Base-by-base conservation (phyloP, 1,140 invertebrate genomes). In the Achroia grisella region DNA sequence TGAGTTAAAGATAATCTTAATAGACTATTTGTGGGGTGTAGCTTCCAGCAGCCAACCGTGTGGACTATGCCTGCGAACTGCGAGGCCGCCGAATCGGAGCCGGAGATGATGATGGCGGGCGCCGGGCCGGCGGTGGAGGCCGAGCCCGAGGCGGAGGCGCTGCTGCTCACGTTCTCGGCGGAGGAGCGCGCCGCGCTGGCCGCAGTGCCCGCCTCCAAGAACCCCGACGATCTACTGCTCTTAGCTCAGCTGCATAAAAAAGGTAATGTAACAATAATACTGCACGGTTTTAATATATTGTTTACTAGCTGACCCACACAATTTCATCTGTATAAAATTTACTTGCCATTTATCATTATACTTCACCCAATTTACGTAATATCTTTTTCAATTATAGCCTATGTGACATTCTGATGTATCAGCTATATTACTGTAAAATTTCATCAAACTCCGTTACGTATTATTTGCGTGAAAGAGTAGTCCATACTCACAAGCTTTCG, bases 181-280 rank as follows among this genome's bases (percentile, higher is more conserved):
- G 89, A 90, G 32, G 92, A 94, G 70, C 87, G 90, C 14, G 87
- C 86, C 6, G 89, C 89, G 10, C 87, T 94, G 8, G 80, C 92
- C 32, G 87, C 87, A 46, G 89, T 93, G 50, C 91, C 92, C 9
- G 92, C 93, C 8, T 88, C 91, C 1, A 87, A 87, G 11, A 91
- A 91, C 60, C 87, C 90, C 0, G 94, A 96, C 45, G 95, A 97
- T 72, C 87, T 96, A 28, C 90, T 91, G 62, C 86, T 96, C 29
- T 89, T 97, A 32, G 91, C 93, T 1, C 90, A 89, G 59, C 76
- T 94, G 1, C 93, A 91, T 52, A 86, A 89, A 34, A 88, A 88
- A 65, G 86, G 87, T 82, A 23, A n/a, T 23, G 6, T 23, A 23
- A 23, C 17, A 3, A 2, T 23, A 3, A 23, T 23, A n/a, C n/a